These are phyloP conservation scores for Drosophila meridionalis DNA, from an alignment of 2,888 invertebrate species.

Conservation along the genomic window DNA sequence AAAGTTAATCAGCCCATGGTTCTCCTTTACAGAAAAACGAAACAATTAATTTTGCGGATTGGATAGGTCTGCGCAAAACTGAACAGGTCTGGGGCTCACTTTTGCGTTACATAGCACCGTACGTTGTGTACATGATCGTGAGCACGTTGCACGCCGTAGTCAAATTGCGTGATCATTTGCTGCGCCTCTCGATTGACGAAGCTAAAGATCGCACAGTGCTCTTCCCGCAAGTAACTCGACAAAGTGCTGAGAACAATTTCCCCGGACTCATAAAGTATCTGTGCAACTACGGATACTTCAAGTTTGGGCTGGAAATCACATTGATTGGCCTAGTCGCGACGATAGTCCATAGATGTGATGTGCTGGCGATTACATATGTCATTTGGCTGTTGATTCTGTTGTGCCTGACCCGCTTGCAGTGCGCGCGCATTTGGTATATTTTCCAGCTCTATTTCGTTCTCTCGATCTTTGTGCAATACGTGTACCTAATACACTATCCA, in stretches of 20 bases:
- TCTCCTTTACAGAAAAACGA: constrained; percentile 36
- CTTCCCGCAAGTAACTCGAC: constrained; percentile 92
- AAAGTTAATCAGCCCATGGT: not conserved
- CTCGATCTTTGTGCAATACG: constrained; percentile 94
- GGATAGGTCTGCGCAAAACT: constrained; percentile 93
- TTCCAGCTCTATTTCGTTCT: constrained; percentile 92
- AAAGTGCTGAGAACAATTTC: constrained; percentile 94
- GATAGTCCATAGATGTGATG: constrained; percentile 95
- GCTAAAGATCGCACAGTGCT: constrained; percentile 87
- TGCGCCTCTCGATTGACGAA: constrained; percentile 85
- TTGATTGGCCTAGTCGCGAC: constrained; percentile 93
- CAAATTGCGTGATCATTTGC: constrained; percentile 91
- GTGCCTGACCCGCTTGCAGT: constrained; percentile 87
- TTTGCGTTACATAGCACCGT: constrained; percentile 90
- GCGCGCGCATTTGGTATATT: constrained; percentile 92
- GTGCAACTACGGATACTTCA: constrained; percentile 97
- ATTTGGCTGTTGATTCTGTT: constrained; percentile 92
- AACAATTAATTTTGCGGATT: constrained; percentile 89
- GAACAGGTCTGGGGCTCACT: constrained; percentile 86
- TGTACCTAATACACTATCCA: constrained; percentile 94
- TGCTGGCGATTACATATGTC: constrained; percentile 94
- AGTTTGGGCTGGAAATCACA: constrained; percentile 97
- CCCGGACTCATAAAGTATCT: constrained; percentile 93
- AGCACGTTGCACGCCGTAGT: constrained; percentile 95
- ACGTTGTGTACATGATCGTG: constrained; percentile 92